These are phyloP conservation scores for Limenitis camilla DNA, from an alignment of 2,888 invertebrate genomes.

Conservation along the genomic window DNA sequence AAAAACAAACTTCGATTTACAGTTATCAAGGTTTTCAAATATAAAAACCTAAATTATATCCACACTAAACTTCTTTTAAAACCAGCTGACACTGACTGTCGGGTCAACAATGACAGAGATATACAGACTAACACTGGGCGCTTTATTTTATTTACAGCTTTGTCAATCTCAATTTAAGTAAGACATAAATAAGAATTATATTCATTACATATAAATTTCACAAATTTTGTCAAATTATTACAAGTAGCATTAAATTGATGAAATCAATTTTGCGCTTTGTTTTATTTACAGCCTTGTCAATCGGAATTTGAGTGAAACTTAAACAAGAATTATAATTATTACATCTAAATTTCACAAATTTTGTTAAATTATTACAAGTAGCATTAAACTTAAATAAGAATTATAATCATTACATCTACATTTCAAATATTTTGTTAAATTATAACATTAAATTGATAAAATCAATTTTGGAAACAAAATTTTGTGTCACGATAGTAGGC, in stretches of 20 bases:
- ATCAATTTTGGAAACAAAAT: constrained; percentile 25
- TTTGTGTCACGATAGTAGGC: constrained; percentile 33
- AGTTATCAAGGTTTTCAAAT: not conserved
- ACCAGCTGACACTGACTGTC: constrained; percentile 14
- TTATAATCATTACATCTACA: not conserved
- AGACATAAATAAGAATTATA: not conserved
- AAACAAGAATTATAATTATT: too few species aligned
- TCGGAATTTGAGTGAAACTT: not conserved
- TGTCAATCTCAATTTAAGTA: not conserved
- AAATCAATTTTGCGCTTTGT: constrained; percentile 4
- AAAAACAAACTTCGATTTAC: too few species aligned
- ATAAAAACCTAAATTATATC: constrained; percentile 7
- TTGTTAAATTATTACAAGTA: too few species aligned
- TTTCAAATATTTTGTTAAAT: too few species aligned
- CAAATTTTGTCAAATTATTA: too few species aligned
- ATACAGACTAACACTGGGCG: constrained; percentile 12
- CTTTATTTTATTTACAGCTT: constrained; percentile 13
- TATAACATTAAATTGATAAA: too few species aligned
- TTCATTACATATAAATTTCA: not conserved
- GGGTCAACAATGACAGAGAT: constrained; percentile 25
- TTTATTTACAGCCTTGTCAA: constrained; percentile 9
- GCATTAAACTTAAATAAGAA: too few species aligned
- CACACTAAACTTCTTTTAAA: constrained; percentile 14
- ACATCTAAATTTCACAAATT: too few species aligned
- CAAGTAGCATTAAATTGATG: too few species aligned